Percentiles rank a stretch among this genome's conserved stretches.
phyloP scores from a whole-genome alignment of 2,797 vertebrate species.

The Chelonia mydas region DNA sequence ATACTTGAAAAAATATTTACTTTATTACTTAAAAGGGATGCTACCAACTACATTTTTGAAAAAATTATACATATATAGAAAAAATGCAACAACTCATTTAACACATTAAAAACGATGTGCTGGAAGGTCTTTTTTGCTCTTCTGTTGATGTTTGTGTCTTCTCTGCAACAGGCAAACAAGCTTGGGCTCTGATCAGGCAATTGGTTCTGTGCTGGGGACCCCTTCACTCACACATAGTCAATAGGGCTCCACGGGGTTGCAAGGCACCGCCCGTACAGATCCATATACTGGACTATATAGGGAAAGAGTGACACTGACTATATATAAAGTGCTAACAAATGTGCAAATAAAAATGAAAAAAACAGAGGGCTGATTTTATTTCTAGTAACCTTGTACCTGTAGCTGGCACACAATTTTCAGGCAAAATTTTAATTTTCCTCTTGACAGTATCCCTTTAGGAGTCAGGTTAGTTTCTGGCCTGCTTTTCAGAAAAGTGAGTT shows the following conservation, averaged over 20 bases:
- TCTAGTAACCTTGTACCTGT: neutral
- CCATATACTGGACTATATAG: neutral
- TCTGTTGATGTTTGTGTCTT: neutral
- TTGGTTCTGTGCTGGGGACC: neutral
- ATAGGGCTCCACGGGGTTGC: neutral
- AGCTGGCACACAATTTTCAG: neutral
- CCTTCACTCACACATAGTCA: neutral
- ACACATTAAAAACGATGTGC: neutral
- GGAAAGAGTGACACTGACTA: neutral
- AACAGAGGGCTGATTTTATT: neutral
- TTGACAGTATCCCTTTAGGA: neutral
- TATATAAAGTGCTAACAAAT: neutral
- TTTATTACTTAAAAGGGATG: neutral
- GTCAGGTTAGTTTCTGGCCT: conserved; percentile 8
- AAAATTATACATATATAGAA: neutral
- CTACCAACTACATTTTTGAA: neutral
- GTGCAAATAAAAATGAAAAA: neutral
- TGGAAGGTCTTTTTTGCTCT: neutral
- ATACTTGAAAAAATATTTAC: neutral
- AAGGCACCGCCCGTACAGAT: neutral
- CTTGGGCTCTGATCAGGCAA: neutral
- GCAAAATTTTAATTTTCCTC: neutral
- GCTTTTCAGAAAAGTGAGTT: conserved; percentile 26
- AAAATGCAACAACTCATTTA: neutral
- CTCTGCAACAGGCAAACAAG: neutral